A percentile compares a stretch with the other conserved stretches of the same genome.
phyloP scores from a whole-genome alignment of 2,113 vertebrate genomes.

The Spermophilus dauricus region DNA sequence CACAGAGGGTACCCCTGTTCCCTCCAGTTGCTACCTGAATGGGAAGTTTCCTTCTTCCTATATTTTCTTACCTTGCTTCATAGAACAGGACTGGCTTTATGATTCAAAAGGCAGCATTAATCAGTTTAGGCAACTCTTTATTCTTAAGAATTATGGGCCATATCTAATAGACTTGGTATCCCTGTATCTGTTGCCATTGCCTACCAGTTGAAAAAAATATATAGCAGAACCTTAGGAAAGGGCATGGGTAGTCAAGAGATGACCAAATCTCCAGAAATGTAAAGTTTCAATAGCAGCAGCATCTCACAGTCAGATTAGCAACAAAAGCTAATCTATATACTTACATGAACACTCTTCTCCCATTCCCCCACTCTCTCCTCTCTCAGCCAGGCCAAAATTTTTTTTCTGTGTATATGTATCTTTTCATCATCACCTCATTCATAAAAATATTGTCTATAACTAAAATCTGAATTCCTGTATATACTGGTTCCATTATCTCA shows the following conservation, averaged over 20 bases:
- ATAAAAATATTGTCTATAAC: conserved; percentile 57
- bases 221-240: conserved; percentile 58
- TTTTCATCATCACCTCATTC: conserved; percentile 64
- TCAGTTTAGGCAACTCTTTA: conserved; percentile 56
- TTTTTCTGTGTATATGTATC: background rate
- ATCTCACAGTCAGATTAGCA: conserved; percentile 35
- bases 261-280: background rate
- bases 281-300: background rate
- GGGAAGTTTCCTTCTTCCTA: conserved; percentile 70
- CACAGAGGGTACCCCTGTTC: conserved; percentile 41
- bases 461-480: conserved; percentile 48
- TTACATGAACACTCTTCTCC: conserved; percentile 14
- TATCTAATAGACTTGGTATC: conserved; percentile 42
- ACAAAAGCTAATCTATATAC: conserved; percentile 25
- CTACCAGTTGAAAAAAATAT: conserved; percentile 29
- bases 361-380: conserved; percentile 44
- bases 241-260: background rate
- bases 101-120: conserved; percentile 32
- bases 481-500: conserved; percentile 53
- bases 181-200: conserved; percentile 58
- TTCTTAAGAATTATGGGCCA: conserved; percentile 53
- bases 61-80: conserved; percentile 72
- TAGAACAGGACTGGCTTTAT: conserved; percentile 62
- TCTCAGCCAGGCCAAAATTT: conserved; percentile 14
- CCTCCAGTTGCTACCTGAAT: background rate